Conservation (phyloP, 92 coral and sea anemone genomes). For the Porites lobata region DNA sequence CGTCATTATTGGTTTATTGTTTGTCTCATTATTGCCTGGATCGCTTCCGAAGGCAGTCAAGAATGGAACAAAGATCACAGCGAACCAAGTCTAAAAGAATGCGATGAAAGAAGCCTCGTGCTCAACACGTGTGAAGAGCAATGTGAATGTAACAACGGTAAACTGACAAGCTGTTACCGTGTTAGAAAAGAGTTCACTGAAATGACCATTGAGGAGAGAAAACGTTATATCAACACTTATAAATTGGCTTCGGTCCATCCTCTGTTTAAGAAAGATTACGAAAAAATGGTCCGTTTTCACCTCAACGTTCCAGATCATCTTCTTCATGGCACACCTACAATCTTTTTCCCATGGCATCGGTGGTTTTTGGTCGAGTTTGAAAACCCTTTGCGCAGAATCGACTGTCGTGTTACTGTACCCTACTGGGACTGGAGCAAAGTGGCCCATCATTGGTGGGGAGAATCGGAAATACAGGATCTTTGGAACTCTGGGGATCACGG, state of each 20-base stretch:
- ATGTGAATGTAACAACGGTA: slow-evolving; percentile 27
- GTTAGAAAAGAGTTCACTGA: slow-evolving; percentile 32
- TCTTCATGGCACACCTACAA: slow-evolving; percentile 53
- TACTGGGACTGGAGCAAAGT: slow-evolving; percentile 71
- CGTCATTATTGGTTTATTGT: background rate
- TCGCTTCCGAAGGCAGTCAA: background rate
- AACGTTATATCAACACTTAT: slow-evolving; percentile 19
- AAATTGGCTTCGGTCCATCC: slow-evolving; percentile 4
- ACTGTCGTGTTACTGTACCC: slow-evolving; percentile 65
- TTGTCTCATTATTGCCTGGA: background rate
- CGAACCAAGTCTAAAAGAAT: background rate
- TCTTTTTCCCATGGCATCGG: slow-evolving; percentile 70
- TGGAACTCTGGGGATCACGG: slow-evolving; percentile 65
- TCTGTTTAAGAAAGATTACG: background rate
- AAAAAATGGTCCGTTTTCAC: slow-evolving; percentile 4
- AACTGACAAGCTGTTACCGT: slow-evolving; percentile 24
- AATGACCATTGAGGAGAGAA: slow-evolving; percentile 7
- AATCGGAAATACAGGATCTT: slow-evolving; percentile 23
- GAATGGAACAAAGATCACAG: background rate
- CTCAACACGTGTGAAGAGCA: slow-evolving; percentile 35
- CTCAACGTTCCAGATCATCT: background rate
- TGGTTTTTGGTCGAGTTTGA: slow-evolving; percentile 61
- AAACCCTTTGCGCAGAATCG: slow-evolving; percentile 46
- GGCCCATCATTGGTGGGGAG: slow-evolving; percentile 59
- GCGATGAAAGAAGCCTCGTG: slow-evolving; percentile 22